Percentiles rank a stretch among this genome's conserved stretches.
These are phyloP conservation scores for Pantherophis vulpinus DNA, from an alignment of 2,797 vertebrate species.

Conservation along the genomic window DNA sequence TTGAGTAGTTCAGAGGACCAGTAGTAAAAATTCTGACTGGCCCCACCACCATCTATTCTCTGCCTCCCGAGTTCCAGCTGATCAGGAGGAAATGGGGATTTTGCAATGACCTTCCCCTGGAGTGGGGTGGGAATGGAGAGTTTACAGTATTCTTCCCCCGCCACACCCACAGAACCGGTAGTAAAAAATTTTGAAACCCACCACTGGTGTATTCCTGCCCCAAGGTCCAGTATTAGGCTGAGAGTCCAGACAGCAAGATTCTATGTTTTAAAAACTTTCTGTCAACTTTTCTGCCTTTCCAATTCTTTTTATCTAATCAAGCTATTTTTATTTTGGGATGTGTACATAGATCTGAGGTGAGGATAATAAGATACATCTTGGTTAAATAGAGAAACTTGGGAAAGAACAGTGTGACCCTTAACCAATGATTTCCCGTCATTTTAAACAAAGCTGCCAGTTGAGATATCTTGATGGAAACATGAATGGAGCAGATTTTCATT, in stretches of 20 bases:
- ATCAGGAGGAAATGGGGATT: no score
- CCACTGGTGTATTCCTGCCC: not conserved
- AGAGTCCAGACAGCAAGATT: slow-evolving; percentile 7
- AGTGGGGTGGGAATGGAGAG: no score
- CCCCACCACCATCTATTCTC: no score
- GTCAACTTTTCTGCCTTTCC: slow-evolving; percentile 10
- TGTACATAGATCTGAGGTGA: slow-evolving; percentile 3
- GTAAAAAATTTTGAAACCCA: no score
- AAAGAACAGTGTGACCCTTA: slow-evolving; percentile 10
- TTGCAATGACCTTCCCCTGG: no score
- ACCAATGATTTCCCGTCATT: slow-evolving; percentile 7
- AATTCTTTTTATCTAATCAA: slow-evolving; percentile 13
- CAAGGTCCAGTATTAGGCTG: not conserved
- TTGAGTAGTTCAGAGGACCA: no score
- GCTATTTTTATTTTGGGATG: slow-evolving; percentile 28
- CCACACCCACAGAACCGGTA: no score
- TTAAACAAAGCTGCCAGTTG: not conserved
- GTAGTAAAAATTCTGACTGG: no score
- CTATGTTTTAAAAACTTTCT: not conserved
- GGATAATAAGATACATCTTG: slow-evolving; percentile 17
- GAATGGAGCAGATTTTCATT: not conserved
- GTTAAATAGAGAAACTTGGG: slow-evolving; percentile 12
- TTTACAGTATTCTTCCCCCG: no score
- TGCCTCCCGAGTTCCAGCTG: no score
- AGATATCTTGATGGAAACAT: not conserved